Evolutionary conservation across 2,888 invertebrate genomes (phyloP).

Genomic region (Flexamia atlantica): DNA sequence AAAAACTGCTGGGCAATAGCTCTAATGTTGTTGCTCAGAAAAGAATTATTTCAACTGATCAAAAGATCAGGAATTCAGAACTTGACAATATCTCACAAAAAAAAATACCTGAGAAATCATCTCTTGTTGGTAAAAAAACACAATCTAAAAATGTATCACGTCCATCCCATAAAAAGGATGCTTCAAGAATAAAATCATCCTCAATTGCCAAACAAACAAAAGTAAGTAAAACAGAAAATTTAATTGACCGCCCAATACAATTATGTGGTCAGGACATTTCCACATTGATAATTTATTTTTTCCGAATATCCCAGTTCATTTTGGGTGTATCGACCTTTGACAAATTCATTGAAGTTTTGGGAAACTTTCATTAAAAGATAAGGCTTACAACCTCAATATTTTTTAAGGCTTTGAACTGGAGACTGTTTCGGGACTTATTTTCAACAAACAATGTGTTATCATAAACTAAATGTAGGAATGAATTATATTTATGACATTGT

Average conservation of each 20-base stretch:
- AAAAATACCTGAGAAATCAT: too few relatives aligned
- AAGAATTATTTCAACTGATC: not conserved
- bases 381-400: not conserved
- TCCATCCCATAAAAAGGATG: too few relatives aligned
- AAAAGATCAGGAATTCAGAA: not conserved
- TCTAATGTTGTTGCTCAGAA: too few relatives aligned
- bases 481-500: too few relatives aligned
- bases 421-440: too few relatives aligned
- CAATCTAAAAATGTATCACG: too few relatives aligned
- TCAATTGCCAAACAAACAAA: not conserved
- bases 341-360: conserved; percentile 28
- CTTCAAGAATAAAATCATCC: not conserved
- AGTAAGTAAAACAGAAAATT: not conserved
- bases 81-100: too few relatives aligned
- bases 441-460: too few relatives aligned
- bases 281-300: not conserved
- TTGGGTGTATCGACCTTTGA: conserved; percentile 15
- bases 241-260: not conserved
- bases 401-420: too few relatives aligned
- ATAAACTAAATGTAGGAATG: too few relatives aligned
- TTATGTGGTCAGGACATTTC: not conserved
- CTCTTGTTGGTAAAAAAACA: too few relatives aligned
- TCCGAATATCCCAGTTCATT: conserved; percentile 12
- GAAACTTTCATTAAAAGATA: not conserved
- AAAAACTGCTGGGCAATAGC: too few relatives aligned